Evolutionary conservation across 2,797 vertebrate species (phyloP).

Genomic region (Holocentrus rufus): DNA sequence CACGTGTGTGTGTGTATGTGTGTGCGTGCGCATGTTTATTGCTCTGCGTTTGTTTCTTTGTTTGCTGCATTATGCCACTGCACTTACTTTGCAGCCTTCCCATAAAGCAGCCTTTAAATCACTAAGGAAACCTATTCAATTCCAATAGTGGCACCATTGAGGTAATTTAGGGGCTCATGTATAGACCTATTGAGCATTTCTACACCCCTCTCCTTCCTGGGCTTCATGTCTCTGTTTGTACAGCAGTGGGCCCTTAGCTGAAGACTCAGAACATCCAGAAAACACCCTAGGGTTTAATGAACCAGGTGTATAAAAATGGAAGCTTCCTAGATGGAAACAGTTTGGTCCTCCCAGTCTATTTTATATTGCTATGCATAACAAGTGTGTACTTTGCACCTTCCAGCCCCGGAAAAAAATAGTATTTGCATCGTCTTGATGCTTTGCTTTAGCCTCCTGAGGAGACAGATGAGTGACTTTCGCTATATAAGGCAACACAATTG

Average conservation of each 20-base stretch:
- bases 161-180: slow-evolving; percentile 65
- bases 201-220: slow-evolving; percentile 47
- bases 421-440: neutral
- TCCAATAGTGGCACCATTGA: slow-evolving; percentile 66
- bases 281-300: slow-evolving; percentile 15
- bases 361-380: neutral
- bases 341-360: neutral
- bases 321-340: neutral
- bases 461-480: neutral
- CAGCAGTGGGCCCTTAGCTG: slow-evolving; percentile 17
- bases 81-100: slow-evolving; percentile 60
- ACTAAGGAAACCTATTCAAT: slow-evolving; percentile 67
- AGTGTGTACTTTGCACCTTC: neutral
- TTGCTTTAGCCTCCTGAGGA: slow-evolving; percentile 1
- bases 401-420: neutral
- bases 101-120: slow-evolving; percentile 69
- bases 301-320: neutral
- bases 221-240: slow-evolving; percentile 26
- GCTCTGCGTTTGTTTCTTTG: slow-evolving; percentile 54
- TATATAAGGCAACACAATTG: neutral
- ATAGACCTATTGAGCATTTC: slow-evolving; percentile 61
- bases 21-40: slow-evolving; percentile 59
- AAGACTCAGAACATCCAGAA: slow-evolving; percentile 10
- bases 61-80: slow-evolving; percentile 38
- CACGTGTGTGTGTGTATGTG: slow-evolving; percentile 8